Evolutionary conservation across 2,888 invertebrate species (phyloP), one percentile per base, ranked within the genome.

Genomic region (Leptothorax acervorum): DNA sequence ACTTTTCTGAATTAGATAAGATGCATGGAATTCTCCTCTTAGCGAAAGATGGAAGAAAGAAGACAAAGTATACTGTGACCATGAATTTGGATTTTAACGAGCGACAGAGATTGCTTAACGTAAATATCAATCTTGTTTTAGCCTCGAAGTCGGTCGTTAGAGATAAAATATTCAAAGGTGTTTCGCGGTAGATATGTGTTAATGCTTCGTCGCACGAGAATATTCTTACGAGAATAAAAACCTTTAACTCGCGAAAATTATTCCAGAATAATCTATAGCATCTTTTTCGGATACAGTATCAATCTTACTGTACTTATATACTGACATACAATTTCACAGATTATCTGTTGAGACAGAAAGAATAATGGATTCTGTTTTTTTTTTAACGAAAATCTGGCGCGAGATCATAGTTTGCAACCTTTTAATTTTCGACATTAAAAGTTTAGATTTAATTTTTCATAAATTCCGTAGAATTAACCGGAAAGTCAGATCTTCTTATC

Each of bases 1-100:
- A 68, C n/a, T 70, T 78, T 79, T 23, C 31, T 31, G n/a, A 53
- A 28, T 18, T 4, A 5, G 35, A 6, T 6, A 68, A 55, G 55
- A 78, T 68, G 28, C 45, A 1, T 45, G 45, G 15, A 71, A 71
- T 71, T 66, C 18, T 66, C 71, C 15, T 39, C 63, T 76, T 39
- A 53, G 23, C 28, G 28, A 71, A 23, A 45, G 48, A 48, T 39
- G 71, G 28, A 18, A 35, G 28, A 23, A 39, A 28, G 18, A 31
- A 23, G 23, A 57, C 18, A n/a, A 31, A 9, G 18, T 55, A 57
- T 35, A 3, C 35, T 8, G 35, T 39, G 28, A 57, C 55, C 68
- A 57, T n/a, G 31, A 81, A 81, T 81, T 73, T 73, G 31, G 48
- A 48, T 73, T 79, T 81, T 81, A 81, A 79, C 57, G 57, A 71